Conservation (phyloP, 2,113 vertebrate species). For the Bothrops jararaca region DNA sequence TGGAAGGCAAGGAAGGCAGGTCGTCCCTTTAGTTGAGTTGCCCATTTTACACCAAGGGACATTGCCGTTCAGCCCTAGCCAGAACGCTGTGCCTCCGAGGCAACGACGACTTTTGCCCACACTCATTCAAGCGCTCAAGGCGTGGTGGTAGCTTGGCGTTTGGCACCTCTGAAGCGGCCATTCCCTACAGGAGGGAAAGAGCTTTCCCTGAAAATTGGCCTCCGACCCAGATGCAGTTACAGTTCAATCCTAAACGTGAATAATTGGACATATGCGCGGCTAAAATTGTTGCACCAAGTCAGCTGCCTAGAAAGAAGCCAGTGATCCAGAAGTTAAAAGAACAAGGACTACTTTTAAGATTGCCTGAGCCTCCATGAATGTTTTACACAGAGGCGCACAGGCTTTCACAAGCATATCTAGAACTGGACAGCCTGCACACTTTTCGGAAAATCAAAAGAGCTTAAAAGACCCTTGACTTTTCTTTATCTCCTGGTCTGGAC, state of each 20-base stretch:
- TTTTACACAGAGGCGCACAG: background rate
- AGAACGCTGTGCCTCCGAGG: background rate
- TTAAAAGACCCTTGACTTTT: background rate
- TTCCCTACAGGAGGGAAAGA: background rate
- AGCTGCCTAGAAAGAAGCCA: background rate
- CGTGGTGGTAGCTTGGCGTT: background rate
- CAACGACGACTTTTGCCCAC: background rate
- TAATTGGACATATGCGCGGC: background rate
- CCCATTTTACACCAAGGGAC: background rate
- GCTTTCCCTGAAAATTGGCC: background rate
- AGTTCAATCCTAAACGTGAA: background rate
- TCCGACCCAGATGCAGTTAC: rapidly evolving
- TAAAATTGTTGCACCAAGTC: background rate
- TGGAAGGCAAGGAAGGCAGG: background rate
- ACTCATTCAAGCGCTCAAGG: background rate
- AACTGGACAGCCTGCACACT: background rate
- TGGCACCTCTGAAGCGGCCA: background rate
- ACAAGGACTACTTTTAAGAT: background rate
- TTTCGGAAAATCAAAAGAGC: background rate
- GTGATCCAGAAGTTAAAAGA: background rate
- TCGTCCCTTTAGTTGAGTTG: background rate
- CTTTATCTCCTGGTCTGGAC: rapidly evolving
- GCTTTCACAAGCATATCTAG: background rate
- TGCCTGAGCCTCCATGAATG: background rate
- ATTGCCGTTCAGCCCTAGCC: background rate